Evolutionary conservation across 2,888 invertebrate genomes (phyloP).

Genomic region (Pyrocoelia pectoralis): DNA sequence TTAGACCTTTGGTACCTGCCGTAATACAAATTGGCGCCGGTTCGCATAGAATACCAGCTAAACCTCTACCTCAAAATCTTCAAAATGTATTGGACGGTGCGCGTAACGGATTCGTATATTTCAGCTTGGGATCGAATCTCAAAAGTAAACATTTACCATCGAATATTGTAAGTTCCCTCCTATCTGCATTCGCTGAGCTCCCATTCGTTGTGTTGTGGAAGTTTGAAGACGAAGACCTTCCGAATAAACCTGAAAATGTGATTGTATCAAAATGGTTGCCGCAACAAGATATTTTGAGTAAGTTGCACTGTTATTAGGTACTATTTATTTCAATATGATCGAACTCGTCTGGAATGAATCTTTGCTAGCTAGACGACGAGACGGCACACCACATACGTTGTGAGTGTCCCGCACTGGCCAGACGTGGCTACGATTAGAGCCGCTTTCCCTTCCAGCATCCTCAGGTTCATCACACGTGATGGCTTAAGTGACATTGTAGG

Average conservation of each 20-base stretch:
- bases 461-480: too few species aligned
- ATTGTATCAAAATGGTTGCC: conserved; percentile 57
- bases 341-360: too few species aligned
- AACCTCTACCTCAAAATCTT: conserved; percentile 48
- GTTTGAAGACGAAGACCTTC: conserved; percentile 53
- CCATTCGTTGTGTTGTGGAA: conserved; percentile 60
- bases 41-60: conserved; percentile 54
- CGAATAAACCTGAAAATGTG: conserved; percentile 54
- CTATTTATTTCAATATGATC: too few species aligned
- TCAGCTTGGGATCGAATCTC: conserved; percentile 59
- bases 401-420: too few species aligned
- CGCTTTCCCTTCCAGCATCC: too few species aligned
- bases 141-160: conserved; percentile 51
- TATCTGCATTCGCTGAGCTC: conserved; percentile 53
- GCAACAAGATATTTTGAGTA: conserved; percentile 56
- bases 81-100: conserved; percentile 32
- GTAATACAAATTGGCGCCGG: conserved; percentile 58
- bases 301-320: too few species aligned
- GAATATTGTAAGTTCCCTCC: conserved; percentile 47
- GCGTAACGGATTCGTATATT: conserved; percentile 55
- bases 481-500: too few species aligned
- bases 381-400: too few species aligned
- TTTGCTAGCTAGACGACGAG: too few species aligned
- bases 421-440: too few species aligned
- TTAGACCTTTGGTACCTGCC: conserved; percentile 57